Evolutionary conservation across 2,888 invertebrate genomes (phyloP).

Genomic region (Tiliacea aurago): DNA sequence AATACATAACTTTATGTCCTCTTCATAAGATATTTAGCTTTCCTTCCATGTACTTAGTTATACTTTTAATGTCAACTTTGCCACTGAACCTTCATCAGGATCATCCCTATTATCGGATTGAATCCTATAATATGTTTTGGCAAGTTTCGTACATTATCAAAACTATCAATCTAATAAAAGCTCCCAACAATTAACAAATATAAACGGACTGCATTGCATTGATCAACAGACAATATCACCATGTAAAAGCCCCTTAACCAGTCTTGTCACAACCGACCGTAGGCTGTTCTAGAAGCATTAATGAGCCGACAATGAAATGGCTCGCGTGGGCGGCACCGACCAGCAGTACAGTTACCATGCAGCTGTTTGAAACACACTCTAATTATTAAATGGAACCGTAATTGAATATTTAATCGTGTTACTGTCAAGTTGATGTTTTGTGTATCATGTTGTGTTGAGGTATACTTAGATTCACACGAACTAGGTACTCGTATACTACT

Average conservation of each 20-base stretch:
- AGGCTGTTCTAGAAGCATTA: slow-evolving; percentile 57
- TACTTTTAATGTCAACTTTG: neutral
- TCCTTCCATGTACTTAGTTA: neutral
- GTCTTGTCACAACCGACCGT: slow-evolving; percentile 35
- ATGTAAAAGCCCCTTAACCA: slow-evolving; percentile 38
- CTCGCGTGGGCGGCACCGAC: slow-evolving; percentile 46
- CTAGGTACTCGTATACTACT: too few species aligned
- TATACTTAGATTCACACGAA: neutral
- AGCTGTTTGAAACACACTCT: slow-evolving; percentile 30
- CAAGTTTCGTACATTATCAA: neutral
- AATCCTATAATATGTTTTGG: neutral
- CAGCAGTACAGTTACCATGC: slow-evolving; percentile 20
- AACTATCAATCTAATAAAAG: neutral
- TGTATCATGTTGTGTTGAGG: neutral
- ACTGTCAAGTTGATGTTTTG: slow-evolving; percentile 18
- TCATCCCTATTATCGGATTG: neutral
- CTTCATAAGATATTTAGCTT: neutral
- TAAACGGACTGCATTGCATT: neutral
- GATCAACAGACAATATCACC: neutral
- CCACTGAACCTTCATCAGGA: neutral
- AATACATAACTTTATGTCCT: neutral
- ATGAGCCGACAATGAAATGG: slow-evolving; percentile 63
- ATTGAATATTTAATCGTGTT: slow-evolving; percentile 40
- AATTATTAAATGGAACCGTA: slow-evolving; percentile 44
- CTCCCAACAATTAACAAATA: neutral